Conservation (phyloP, 2,888 invertebrate genomes). For the Cephus nigrinus region DNA sequence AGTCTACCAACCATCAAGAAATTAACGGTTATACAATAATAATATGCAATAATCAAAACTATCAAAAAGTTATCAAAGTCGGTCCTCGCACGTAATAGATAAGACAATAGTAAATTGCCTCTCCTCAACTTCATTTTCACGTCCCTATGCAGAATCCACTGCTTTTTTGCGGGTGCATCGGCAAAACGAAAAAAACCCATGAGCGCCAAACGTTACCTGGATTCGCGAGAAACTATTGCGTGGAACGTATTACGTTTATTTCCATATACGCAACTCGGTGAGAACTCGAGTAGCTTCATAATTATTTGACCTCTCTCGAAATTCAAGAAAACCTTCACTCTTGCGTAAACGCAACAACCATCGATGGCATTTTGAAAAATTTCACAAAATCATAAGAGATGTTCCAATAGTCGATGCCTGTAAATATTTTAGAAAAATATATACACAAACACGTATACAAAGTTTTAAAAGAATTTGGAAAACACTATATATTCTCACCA, state of each 20-base stretch:
- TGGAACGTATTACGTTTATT: background rate
- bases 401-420: background rate
- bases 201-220: background rate
- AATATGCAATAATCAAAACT: background rate
- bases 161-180: background rate
- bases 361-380: background rate
- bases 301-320: background rate
- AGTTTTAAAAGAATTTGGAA: background rate
- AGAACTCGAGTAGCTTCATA: background rate
- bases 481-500: background rate
- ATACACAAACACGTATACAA: background rate
- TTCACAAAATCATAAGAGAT: background rate
- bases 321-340: background rate
- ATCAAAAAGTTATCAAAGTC: background rate
- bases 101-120: background rate
- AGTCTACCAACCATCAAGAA: background rate
- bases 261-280: background rate
- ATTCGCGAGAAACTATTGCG: background rate
- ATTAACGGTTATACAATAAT: background rate
- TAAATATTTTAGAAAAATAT: conserved; percentile 21
- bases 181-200: background rate
- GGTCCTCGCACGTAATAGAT: background rate
- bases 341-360: background rate
- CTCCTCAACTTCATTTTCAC: background rate
- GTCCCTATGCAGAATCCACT: background rate